phyloP scores from a whole-genome alignment of 1,140 invertebrate genomes.

The Bombus sibiricus region DNA sequence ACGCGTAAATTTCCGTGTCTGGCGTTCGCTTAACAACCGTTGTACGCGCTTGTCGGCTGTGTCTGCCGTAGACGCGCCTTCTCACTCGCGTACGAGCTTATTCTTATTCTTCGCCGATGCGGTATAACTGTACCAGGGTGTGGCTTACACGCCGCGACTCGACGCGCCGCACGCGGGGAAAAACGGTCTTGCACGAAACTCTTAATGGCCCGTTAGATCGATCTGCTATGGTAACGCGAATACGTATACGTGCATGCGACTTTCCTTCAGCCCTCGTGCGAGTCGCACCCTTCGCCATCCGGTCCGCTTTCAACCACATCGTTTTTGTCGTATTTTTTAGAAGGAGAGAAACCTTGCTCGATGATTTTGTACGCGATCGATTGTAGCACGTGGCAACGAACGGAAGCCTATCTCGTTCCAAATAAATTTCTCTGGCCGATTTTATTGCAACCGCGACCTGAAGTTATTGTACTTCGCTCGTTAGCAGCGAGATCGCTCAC shows the following conservation, averaged over 20 bases:
- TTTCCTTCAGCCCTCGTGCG: background rate
- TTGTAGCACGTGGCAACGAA: too few relatives aligned
- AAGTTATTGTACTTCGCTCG: too few relatives aligned
- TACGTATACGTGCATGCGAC: background rate
- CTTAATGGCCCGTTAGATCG: constrained; percentile 64
- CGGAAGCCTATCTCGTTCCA: too few relatives aligned
- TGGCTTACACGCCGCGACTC: constrained; percentile 50
- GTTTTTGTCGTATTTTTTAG: too few relatives aligned
- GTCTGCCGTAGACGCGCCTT: background rate
- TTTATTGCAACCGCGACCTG: too few relatives aligned
- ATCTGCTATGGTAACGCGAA: constrained; percentile 63
- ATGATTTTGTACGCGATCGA: too few relatives aligned
- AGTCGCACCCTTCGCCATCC: background rate
- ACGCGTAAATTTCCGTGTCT: background rate
- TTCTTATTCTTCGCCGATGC: constrained; percentile 43
- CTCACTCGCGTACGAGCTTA: background rate
- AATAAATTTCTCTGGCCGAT: too few relatives aligned
- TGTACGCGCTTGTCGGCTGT: background rate
- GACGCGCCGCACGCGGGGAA: background rate
- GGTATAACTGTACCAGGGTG: constrained; percentile 64
- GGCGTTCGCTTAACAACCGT: background rate
- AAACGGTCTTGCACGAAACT: constrained; percentile 57
- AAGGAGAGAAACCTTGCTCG: too few relatives aligned
- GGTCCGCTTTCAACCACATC: too few relatives aligned
- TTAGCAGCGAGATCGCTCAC: too few relatives aligned